These are phyloP conservation scores for Tupaia chinensis DNA, from an alignment of 2,113 vertebrate species.

Conservation along the genomic window DNA sequence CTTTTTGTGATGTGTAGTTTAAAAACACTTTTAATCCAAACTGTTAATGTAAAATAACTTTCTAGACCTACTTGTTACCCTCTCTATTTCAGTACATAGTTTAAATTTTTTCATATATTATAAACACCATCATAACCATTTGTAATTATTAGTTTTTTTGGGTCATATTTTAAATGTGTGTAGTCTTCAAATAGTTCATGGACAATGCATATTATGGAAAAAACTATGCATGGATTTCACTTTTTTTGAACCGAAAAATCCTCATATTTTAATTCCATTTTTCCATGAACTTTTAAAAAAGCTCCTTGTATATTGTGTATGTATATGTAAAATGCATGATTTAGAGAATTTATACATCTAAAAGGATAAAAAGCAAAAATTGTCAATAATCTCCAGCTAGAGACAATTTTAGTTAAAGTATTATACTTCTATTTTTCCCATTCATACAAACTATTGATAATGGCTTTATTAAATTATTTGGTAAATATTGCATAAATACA, in stretches of 20 bases:
- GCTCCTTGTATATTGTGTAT: too few species aligned
- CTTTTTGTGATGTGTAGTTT: neutral
- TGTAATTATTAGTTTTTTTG: neutral
- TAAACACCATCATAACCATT: neutral
- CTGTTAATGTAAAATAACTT: conserved; percentile 25
- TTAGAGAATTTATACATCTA: neutral
- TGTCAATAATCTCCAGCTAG: neutral
- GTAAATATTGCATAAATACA: neutral
- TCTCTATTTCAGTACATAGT: neutral
- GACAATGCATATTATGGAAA: too few species aligned
- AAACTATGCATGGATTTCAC: too few species aligned
- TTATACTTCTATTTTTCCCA: conserved; percentile 7
- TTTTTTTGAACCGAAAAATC: too few species aligned
- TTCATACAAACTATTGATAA: neutral
- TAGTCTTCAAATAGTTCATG: too few species aligned
- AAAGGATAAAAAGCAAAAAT: neutral
- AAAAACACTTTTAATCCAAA: neutral
- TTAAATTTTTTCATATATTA: neutral
- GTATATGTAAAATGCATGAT: neutral
- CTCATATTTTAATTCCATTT: too few species aligned
- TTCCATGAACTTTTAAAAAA: too few species aligned
- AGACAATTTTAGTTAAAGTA: neutral
- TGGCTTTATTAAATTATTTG: neutral
- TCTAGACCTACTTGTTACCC: neutral
- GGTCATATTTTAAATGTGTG: too few species aligned